Evolutionary conservation across 2,797 vertebrate genomes (phyloP).

Genomic region (Karalla daura): DNA sequence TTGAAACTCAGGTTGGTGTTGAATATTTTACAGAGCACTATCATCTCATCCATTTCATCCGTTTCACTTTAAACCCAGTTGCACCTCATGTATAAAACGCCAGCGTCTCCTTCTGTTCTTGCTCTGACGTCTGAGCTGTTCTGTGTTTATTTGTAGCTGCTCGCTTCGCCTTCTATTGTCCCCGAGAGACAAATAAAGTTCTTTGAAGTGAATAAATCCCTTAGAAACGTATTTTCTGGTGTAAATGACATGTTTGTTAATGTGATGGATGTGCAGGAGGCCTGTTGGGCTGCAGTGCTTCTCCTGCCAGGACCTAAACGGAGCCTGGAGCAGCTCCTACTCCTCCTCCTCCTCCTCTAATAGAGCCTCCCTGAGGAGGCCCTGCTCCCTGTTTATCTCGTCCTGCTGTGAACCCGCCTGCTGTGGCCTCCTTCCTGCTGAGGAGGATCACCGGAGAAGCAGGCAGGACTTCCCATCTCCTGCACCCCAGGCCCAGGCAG

Average conservation of each 20-base stretch:
- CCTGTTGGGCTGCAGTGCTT: not conserved
- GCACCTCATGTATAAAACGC: too few relatives aligned
- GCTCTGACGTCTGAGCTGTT: too few relatives aligned
- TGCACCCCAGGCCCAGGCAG: slow-evolving; percentile 32
- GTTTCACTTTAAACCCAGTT: too few relatives aligned
- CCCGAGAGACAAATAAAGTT: too few relatives aligned
- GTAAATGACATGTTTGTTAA: not conserved
- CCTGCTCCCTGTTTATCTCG: slow-evolving; percentile 5
- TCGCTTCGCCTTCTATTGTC: too few relatives aligned
- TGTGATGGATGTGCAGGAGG: not conserved
- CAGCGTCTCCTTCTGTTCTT: too few relatives aligned
- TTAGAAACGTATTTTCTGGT: too few relatives aligned
- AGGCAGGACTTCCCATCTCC: slow-evolving; percentile 39
- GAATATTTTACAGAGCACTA: too few relatives aligned
- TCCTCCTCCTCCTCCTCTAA: slow-evolving; percentile 12
- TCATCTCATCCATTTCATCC: too few relatives aligned
- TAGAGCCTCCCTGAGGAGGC: slow-evolving; percentile 35
- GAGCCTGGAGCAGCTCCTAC: slow-evolving; percentile 27
- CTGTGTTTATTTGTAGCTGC: too few relatives aligned
- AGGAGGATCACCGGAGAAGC: slow-evolving; percentile 25
- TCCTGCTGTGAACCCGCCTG: slow-evolving; percentile 51
- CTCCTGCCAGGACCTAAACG: slow-evolving; percentile 17
- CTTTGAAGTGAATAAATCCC: too few relatives aligned
- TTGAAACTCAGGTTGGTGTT: not conserved
- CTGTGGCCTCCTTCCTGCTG: slow-evolving; percentile 50